Conservation (phyloP, 2,113 vertebrate species). For the Ornithorhynchus anatinus region DNA sequence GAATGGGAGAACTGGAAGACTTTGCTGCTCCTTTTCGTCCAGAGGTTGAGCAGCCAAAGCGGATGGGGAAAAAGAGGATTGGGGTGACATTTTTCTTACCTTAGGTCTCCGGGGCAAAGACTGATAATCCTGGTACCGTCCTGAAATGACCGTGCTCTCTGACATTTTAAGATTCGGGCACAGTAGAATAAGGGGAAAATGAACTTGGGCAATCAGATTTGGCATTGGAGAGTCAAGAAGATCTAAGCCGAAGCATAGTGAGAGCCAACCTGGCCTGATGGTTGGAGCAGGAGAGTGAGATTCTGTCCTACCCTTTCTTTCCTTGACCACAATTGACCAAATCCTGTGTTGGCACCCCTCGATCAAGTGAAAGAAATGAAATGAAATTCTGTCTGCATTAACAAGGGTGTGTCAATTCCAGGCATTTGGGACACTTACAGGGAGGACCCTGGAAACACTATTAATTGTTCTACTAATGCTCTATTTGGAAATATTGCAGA, state of each 20-base stretch:
- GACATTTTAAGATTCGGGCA: background rate
- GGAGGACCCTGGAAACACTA: background rate
- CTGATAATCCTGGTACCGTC: background rate
- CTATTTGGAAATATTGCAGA: background rate
- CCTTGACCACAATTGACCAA: background rate
- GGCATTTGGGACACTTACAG: too few relatives aligned
- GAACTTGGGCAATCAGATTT: background rate
- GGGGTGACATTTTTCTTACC: background rate
- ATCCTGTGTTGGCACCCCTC: background rate
- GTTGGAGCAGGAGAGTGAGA: slow-evolving; percentile 23
- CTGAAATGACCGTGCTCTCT: background rate
- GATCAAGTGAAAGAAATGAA: slow-evolving; percentile 4
- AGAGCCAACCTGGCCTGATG: slow-evolving; percentile 2
- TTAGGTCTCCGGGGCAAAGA: background rate
- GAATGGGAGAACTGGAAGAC: too few relatives aligned
- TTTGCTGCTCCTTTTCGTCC: too few relatives aligned
- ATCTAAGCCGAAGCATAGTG: slow-evolving; percentile 1
- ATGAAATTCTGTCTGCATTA: background rate
- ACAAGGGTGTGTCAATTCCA: background rate
- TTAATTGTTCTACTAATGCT: background rate
- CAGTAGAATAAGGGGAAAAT: background rate
- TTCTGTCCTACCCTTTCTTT: background rate
- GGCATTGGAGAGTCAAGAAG: background rate
- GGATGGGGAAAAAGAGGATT: slow-evolving; percentile 9
- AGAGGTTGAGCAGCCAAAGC: too few relatives aligned